Evolutionary conservation across 1,140 invertebrate genomes (phyloP).

Genomic region (Drosophila bifasciata): DNA sequence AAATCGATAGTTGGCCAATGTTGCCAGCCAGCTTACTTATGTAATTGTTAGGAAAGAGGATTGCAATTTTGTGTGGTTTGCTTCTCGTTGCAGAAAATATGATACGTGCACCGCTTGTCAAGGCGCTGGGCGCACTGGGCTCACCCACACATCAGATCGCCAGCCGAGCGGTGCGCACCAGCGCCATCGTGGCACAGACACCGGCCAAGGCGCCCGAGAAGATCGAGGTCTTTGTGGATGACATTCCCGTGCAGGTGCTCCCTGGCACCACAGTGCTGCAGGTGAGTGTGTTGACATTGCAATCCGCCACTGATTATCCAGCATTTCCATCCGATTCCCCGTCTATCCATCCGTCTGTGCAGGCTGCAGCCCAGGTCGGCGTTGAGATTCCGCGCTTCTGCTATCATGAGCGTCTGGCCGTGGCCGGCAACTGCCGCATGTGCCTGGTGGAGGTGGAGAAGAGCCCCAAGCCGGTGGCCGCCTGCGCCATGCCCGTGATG

Average conservation of each 20-base stretch:
- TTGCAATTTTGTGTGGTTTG: constrained; percentile 43
- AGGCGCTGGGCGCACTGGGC: constrained; percentile 80
- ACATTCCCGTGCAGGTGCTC: constrained; percentile 96
- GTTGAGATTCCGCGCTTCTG: constrained; percentile 99
- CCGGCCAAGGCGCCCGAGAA: constrained; percentile 89
- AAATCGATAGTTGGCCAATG: constrained; percentile 41
- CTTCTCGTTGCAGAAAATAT: constrained; percentile 75
- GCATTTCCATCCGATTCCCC: not conserved
- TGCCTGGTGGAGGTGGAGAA: constrained; percentile 99
- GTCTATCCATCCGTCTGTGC: not conserved
- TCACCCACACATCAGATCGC: constrained; percentile 80
- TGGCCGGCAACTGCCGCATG: constrained; percentile 99
- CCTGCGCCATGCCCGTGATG: constrained; percentile 99
- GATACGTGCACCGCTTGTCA: constrained; percentile 83
- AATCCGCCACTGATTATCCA: not conserved
- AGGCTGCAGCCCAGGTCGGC: constrained; percentile 97
- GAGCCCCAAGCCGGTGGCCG: constrained; percentile 96
- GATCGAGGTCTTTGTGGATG: constrained; percentile 99
- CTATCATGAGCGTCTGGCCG: constrained; percentile 98
- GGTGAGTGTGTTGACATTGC: constrained; percentile 85
- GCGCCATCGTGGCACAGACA: constrained; percentile 83
- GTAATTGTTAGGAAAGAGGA: constrained; percentile 60
- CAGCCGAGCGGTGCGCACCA: constrained; percentile 79
- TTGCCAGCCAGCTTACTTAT: constrained; percentile 61
- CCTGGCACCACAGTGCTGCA: constrained; percentile 99